phyloP scores from a whole-genome alignment of 2,797 vertebrate genomes.

The Phataginus tetradactyla region DNA sequence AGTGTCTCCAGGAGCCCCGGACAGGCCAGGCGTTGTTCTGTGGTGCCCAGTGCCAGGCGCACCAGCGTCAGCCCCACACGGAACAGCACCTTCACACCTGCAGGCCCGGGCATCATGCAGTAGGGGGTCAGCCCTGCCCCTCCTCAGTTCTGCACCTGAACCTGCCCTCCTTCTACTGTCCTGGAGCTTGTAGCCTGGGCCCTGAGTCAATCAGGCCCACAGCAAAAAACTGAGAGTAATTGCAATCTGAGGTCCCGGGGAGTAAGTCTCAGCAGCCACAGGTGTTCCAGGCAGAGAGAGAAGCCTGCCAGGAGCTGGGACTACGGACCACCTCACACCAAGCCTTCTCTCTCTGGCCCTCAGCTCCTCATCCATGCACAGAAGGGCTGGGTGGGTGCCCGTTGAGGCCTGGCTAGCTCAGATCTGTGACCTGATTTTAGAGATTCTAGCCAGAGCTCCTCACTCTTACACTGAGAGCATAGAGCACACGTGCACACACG shows the following conservation, averaged over 20 bases:
- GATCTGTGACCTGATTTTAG: background rate
- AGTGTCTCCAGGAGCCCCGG: slow-evolving; percentile 93
- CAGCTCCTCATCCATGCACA: background rate
- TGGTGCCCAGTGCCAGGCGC: slow-evolving; percentile 89
- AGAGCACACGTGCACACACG: background rate
- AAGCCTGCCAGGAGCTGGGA: background rate
- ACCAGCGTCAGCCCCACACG: slow-evolving; percentile 92
- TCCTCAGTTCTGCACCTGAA: background rate
- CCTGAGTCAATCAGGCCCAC: background rate
- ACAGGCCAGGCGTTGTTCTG: slow-evolving; percentile 89
- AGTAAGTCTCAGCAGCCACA: background rate
- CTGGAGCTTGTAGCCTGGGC: background rate
- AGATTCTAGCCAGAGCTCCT: background rate
- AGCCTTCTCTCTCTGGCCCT: background rate
- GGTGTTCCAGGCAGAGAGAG: background rate
- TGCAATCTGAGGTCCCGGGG: background rate
- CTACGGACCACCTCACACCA: background rate
- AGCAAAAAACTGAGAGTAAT: background rate
- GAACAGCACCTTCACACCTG: slow-evolving; percentile 92
- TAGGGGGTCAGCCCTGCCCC: background rate
- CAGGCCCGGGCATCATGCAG: background rate
- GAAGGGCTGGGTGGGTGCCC: background rate
- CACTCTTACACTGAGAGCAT: background rate
- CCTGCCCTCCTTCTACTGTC: background rate
- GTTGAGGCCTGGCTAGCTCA: background rate